These are phyloP conservation scores for Atethmia centrago DNA, from an alignment of 2,888 invertebrate genomes.

Conservation along the genomic window DNA sequence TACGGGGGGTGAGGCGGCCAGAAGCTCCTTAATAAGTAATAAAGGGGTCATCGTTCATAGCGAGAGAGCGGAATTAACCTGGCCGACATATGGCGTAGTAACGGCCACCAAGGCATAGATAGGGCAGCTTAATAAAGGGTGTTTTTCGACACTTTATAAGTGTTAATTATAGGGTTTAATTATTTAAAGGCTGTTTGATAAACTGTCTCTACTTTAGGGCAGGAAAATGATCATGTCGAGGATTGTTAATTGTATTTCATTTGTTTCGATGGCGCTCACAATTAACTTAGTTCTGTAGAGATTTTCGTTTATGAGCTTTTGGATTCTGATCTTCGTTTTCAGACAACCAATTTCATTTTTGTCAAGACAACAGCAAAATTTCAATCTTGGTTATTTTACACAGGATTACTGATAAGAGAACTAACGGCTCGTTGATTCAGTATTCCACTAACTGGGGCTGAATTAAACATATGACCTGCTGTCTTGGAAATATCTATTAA, in stretches of 20 bases:
- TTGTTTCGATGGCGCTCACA: not conserved
- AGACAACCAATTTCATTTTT: not conserved
- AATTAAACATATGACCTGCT: not conserved
- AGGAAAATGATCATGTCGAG: constrained; percentile 9
- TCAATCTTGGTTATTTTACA: not conserved
- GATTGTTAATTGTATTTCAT: not conserved
- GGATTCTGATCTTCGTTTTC: not conserved
- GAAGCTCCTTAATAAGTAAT: constrained; percentile 90
- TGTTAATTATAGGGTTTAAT: constrained; percentile 59
- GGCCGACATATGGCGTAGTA: constrained; percentile 81
- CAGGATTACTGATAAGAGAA: too few species aligned
- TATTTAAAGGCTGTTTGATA: constrained; percentile 51
- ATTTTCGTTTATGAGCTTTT: too few species aligned
- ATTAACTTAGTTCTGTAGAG: not conserved
- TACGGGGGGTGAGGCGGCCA: constrained; percentile 81
- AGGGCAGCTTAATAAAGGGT: constrained; percentile 67
- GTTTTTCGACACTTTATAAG: constrained; percentile 57
- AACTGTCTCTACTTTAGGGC: constrained; percentile 6
- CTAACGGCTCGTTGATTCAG: not conserved
- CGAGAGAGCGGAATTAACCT: constrained; percentile 83
- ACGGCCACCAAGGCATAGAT: constrained; percentile 65
- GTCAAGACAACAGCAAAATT: not conserved
- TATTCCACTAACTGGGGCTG: too few species aligned
- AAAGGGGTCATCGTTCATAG: constrained; percentile 90
- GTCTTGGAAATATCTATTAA: too few species aligned